Conservation (phyloP, 2,888 invertebrate genomes). For the Gandaritis pyraliata region DNA sequence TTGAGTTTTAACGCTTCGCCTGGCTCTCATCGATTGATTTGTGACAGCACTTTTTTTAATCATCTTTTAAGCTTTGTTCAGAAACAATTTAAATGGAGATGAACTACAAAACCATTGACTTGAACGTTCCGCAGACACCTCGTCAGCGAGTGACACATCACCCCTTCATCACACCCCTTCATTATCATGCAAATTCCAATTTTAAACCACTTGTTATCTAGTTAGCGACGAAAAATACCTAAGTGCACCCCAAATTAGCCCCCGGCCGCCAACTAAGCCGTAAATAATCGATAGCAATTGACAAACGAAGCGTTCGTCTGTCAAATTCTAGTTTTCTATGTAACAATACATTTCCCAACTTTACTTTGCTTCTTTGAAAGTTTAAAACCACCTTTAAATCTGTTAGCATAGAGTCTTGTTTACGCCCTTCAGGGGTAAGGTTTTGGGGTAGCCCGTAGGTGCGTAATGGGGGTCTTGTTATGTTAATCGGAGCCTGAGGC, state of each 20-base stretch:
- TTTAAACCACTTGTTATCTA: slow-evolving; percentile 85
- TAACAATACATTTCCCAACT: slow-evolving; percentile 32
- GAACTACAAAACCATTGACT: slow-evolving; percentile 14
- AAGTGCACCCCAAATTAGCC: slow-evolving; percentile 76
- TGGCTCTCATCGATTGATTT: too few relatives aligned
- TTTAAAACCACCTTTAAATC: slow-evolving; percentile 5
- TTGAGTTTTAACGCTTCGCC: too few relatives aligned
- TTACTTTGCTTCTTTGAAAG: neutral
- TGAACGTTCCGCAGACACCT: slow-evolving; percentile 25
- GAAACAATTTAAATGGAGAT: slow-evolving; percentile 12
- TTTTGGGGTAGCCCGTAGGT: slow-evolving; percentile 57
- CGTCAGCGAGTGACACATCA: slow-evolving; percentile 35
- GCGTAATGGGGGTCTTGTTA: slow-evolving; percentile 82
- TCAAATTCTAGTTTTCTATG: slow-evolving; percentile 77
- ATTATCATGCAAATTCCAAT: slow-evolving; percentile 84
- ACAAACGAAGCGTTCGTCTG: slow-evolving; percentile 83
- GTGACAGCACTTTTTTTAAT: neutral
- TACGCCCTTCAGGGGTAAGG: slow-evolving; percentile 25
- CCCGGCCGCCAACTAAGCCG: slow-evolving; percentile 73
- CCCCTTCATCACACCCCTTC: slow-evolving; percentile 51
- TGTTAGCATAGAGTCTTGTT: neutral
- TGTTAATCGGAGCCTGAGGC: slow-evolving; percentile 78
- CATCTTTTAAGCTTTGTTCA: slow-evolving; percentile 1
- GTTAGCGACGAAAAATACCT: slow-evolving; percentile 83
- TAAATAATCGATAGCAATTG: slow-evolving; percentile 82